phyloP scores from a whole-genome alignment of 2,888 invertebrate species.

The Neoitamus cyanurus region DNA sequence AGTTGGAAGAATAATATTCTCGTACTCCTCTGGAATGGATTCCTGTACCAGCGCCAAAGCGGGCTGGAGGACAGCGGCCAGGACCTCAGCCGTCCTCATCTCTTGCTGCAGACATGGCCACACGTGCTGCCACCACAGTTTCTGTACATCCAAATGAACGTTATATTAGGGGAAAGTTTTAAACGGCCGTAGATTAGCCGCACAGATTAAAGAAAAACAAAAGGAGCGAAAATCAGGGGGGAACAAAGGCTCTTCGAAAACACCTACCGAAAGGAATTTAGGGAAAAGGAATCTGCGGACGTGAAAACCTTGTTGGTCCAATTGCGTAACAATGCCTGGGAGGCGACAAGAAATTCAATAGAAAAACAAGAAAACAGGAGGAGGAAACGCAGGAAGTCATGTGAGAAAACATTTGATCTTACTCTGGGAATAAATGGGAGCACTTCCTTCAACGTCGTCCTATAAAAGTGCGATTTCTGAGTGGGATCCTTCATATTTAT shows the following conservation, averaged over 20 bases:
- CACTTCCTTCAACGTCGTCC: conserved; percentile 85
- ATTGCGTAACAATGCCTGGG: neutral
- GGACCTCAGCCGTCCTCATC: conserved; percentile 84
- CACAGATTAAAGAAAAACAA: neutral
- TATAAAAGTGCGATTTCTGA: conserved; percentile 90
- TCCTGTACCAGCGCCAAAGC: conserved; percentile 86
- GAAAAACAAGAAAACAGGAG: neutral
- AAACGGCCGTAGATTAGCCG: neutral
- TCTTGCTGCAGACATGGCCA: conserved; percentile 91
- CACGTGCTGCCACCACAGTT: conserved; percentile 94
- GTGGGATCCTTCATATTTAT: conserved; percentile 91
- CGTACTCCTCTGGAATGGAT: conserved; percentile 81
- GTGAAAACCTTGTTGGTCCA: neutral
- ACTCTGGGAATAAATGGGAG: conserved; percentile 91
- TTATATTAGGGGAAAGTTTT: conserved; percentile 1
- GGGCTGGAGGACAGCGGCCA: conserved; percentile 86
- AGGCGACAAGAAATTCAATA: conserved; percentile 4
- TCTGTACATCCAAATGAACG: conserved; percentile 70
- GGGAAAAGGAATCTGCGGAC: neutral
- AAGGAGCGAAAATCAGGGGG: neutral
- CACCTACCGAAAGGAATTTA: neutral
- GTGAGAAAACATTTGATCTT: conserved; percentile 60
- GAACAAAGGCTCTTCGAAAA: neutral
- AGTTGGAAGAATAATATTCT: conserved; percentile 82
- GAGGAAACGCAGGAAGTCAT: neutral